Evolutionary conservation across 2,797 vertebrate genomes (phyloP), one percentile per base, ranked within the genome.

Genomic region (Onychomys torridus): DNA sequence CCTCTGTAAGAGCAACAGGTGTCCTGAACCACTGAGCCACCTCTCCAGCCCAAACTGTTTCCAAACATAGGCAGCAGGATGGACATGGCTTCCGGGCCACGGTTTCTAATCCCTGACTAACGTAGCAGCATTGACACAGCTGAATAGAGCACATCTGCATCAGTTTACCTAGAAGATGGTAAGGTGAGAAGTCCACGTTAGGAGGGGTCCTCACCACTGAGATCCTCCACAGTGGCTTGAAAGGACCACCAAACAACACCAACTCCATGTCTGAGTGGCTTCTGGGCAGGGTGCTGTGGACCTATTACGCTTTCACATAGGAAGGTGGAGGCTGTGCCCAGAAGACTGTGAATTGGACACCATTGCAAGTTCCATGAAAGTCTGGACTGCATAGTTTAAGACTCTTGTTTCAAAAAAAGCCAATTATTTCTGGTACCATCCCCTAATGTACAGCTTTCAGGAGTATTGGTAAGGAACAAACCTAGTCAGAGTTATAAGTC

Each of bases 51-150:
- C 9, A 6, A 25, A 3, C 73, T 27, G 2, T 91, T 37, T 65
- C 77, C 17, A 85, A 13, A 86, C 89, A 27, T 11, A 91, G 49
- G 46, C 46, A 43, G 29, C 11, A 90, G 49, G 34, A 61, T 32
- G 21, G 21, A 75, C 89, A 65, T 93, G 90, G 46, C 40, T 57
- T 65, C 10, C 73, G 27, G 67, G 27, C 49, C 37, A 32, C 69
- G 71, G 46, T 94, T 92, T 97, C 78, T 92, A 21, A 79, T 93
- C 13, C 27, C 10, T 76, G n/a, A 57, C 49, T 11, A 69, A 90
- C 3, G 21, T 86, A 59, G 12, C 94, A 78, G 67, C 23, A 94
- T 40, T 79, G 25, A 34, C 40, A 96, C 89, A 96, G 92, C 46
- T 65, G 34, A 95, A 52, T 75, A 94, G 55, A 27, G 52, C 63